These are phyloP conservation scores for Labia minor DNA, from an alignment of 2,888 invertebrate species.

Conservation along the genomic window DNA sequence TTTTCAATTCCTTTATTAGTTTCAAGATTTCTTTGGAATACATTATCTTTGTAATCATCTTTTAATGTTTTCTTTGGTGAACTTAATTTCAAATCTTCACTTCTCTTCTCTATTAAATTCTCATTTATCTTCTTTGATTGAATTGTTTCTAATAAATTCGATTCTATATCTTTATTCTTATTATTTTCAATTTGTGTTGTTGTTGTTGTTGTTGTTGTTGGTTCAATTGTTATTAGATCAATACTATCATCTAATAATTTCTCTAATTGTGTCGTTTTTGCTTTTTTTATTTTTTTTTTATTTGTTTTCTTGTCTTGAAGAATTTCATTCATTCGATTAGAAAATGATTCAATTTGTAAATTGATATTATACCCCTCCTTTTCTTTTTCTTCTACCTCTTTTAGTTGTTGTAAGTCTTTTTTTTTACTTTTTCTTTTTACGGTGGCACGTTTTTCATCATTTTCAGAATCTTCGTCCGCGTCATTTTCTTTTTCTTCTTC, in stretches of 20 bases:
- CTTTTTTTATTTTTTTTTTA: background rate
- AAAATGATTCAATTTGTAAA: background rate
- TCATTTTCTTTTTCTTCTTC: conserved; percentile 22
- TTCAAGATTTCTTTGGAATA: too few relatives aligned
- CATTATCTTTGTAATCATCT: too few relatives aligned
- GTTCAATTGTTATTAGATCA: background rate
- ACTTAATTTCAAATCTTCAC: too few relatives aligned
- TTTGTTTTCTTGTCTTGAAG: background rate
- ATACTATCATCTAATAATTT: background rate
- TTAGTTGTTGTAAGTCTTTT: too few relatives aligned
- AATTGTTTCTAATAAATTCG: too few relatives aligned
- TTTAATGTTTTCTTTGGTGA: too few relatives aligned
- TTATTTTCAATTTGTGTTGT: too few relatives aligned
- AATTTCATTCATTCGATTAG: background rate
- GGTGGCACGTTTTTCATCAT: background rate
- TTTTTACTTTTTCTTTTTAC: conserved; percentile 8
- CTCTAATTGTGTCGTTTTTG: background rate
- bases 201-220: too few relatives aligned
- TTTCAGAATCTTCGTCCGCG: background rate
- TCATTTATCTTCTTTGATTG: too few relatives aligned
- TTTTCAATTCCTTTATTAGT: too few relatives aligned
- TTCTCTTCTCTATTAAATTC: too few relatives aligned
- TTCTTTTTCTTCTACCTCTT: background rate
- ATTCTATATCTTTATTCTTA: too few relatives aligned
- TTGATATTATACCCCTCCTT: background rate